phyloP scores from a whole-genome alignment of 2,113 vertebrate genomes.

The Rhynchomys soricoides region DNA sequence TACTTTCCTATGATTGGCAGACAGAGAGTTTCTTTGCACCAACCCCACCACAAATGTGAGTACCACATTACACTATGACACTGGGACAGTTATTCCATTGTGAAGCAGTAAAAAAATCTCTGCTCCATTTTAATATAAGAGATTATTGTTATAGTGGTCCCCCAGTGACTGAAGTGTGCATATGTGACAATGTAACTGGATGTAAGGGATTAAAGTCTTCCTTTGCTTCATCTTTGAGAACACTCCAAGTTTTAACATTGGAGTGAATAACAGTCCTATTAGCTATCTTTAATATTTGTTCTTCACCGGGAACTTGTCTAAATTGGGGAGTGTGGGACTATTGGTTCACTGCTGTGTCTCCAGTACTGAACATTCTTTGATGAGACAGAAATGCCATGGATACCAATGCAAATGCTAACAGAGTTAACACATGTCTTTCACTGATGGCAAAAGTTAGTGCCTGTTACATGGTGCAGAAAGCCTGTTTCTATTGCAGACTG shows the following conservation, averaged over 20 bases:
- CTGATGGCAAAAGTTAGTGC: neutral
- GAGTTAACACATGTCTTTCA: neutral
- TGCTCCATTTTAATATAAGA: neutral
- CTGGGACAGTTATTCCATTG: neutral
- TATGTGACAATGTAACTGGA: neutral
- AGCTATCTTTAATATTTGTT: neutral
- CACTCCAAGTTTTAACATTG: neutral
- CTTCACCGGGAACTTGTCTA: constrained; percentile 2
- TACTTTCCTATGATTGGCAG: neutral
- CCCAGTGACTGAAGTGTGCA: neutral
- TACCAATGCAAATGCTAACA: constrained; percentile 22
- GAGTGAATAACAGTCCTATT: neutral
- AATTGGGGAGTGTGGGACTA: neutral
- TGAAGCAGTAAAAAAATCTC: neutral
- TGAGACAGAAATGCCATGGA: neutral
- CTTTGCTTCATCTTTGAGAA: neutral
- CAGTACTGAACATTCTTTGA: neutral
- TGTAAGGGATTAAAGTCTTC: neutral
- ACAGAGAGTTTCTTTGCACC: neutral
- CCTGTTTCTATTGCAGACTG: neutral
- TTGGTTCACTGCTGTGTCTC: neutral
- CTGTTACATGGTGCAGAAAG: neutral
- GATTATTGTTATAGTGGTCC: neutral
- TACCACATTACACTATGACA: neutral
- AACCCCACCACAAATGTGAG: neutral